Evolutionary conservation across 1,140 invertebrate genomes (phyloP).

Genomic region (Lineus longissimus): DNA sequence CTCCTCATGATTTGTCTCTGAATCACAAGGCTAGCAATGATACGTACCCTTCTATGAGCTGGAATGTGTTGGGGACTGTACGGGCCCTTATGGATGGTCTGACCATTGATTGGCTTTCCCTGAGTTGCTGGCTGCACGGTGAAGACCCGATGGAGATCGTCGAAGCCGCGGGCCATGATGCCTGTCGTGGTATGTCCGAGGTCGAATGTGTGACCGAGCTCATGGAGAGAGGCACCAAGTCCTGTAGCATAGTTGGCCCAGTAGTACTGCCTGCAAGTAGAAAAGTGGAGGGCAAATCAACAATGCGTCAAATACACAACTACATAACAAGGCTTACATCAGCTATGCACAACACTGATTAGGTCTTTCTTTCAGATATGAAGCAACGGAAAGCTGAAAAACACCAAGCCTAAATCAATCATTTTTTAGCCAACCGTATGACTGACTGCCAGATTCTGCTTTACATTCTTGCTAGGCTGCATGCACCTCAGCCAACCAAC

Average conservation of each 20-base stretch:
- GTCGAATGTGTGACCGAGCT: constrained; percentile 91
- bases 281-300: neutral
- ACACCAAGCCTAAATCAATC: too few species aligned
- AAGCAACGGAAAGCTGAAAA: too few species aligned
- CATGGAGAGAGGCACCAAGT: constrained; percentile 88
- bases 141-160: constrained; percentile 75
- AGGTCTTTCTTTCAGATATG: too few species aligned
- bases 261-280: constrained; percentile 42
- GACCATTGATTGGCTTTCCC: constrained; percentile 3
- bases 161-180: constrained; percentile 92
- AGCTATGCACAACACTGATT: too few species aligned
- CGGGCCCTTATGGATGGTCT: constrained; percentile 1
- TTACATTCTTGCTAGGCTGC: too few species aligned
- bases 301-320: too few species aligned
- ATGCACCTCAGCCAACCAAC: too few species aligned
- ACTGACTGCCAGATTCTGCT: too few species aligned
- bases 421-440: too few species aligned
- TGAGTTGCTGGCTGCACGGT: constrained; percentile 50
- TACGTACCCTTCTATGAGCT: neutral
- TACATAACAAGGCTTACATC: too few species aligned
- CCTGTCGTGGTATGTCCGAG: constrained; percentile 84
- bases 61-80: constrained; percentile 4
- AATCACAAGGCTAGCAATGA: too few species aligned
- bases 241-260: constrained; percentile 89
- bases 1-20: too few species aligned